Evolutionary conservation across 2,113 vertebrate genomes (phyloP), one percentile per base, ranked within the genome.

Genomic region (Pelecanus crispus): DNA sequence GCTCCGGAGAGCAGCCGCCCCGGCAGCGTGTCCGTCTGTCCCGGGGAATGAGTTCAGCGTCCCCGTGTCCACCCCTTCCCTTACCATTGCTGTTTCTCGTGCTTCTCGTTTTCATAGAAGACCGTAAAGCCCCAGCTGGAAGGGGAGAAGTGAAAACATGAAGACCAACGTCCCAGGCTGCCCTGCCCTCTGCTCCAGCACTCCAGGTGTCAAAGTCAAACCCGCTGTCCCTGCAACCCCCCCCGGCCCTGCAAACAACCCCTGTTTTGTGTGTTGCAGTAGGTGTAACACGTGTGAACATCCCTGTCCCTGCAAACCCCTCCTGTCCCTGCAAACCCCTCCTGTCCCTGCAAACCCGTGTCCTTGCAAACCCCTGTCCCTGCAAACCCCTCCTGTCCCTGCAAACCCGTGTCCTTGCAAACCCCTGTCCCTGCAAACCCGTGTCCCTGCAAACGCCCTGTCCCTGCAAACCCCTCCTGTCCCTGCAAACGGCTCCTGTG

Each of bases 11-110:
- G 50, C 49, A 15, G 70, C 75, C 31, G 18, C 68, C 70, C 25
- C 10, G 7, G 55, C 73, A 52, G 32, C 1, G 0, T 7, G 36
- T 28, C 65, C 3, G 0, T 75, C 68, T 88, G 42, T 53, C 52
- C 73, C 7, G 21, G 12, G 36, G 32, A 36, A 26, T 12, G 53
- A 20, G 38, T 22, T 72, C 3, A 47, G 36, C 3, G 25, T 42
- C 44, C 40, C 90, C 14, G 0, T 20, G 61, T 10, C 13, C 38
- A 1, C 17, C 17, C 52, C 44, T 5, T 5, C 38, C 53, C 99
- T 99, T 95, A 99, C 99, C 99, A 99, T 67, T 99, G 99, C 91
- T 99, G 99, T 82, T 98, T 99, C 95, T 99, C 99, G 3, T 98
- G 98, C 94, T 98, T 99, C 95, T 99, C 99, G 1, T 98, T 99